Evolutionary conservation across 2,113 vertebrate genomes (phyloP).

Genomic region (Oncorhynchus mykiss): DNA sequence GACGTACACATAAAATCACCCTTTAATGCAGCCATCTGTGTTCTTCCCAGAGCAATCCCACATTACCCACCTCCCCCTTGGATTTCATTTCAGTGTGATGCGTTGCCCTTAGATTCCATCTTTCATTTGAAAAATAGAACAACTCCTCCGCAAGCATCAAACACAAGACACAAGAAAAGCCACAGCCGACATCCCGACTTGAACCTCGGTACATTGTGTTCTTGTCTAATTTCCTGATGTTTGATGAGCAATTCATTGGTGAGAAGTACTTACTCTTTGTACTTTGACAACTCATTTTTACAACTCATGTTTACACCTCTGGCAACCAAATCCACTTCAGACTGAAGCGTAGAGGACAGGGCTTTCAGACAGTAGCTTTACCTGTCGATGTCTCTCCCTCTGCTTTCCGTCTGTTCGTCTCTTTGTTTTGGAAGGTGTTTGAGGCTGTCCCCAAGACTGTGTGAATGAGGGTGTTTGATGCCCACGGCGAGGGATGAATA

Average conservation of each 20-base stretch:
- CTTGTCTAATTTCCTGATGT: constrained; percentile 15
- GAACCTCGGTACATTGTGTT: neutral
- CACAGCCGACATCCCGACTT: neutral
- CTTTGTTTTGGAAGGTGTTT: constrained; percentile 4
- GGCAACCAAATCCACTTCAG: constrained; percentile 33
- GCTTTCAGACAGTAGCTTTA: constrained; percentile 23
- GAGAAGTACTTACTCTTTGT: constrained; percentile 9
- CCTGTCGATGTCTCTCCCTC: constrained; percentile 8
- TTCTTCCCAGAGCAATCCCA: neutral
- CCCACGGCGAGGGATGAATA: constrained; percentile 10
- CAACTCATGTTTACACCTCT: constrained; percentile 35
- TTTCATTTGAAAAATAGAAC: neutral
- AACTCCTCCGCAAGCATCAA: neutral
- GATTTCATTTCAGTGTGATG: too few species aligned
- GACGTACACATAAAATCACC: neutral
- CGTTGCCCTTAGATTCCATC: neutral
- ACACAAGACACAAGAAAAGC: neutral
- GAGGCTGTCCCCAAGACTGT: constrained; percentile 19
- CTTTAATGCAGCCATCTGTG: neutral
- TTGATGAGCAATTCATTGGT: constrained; percentile 25
- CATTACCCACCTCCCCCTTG: too few species aligned
- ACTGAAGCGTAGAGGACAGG: constrained; percentile 21
- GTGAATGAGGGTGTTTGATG: constrained; percentile 22
- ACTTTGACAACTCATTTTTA: constrained; percentile 8
- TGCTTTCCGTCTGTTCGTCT: neutral